phyloP scores from a whole-genome alignment of 2,113 vertebrate genomes.

The Hydrolagus affinis region DNA sequence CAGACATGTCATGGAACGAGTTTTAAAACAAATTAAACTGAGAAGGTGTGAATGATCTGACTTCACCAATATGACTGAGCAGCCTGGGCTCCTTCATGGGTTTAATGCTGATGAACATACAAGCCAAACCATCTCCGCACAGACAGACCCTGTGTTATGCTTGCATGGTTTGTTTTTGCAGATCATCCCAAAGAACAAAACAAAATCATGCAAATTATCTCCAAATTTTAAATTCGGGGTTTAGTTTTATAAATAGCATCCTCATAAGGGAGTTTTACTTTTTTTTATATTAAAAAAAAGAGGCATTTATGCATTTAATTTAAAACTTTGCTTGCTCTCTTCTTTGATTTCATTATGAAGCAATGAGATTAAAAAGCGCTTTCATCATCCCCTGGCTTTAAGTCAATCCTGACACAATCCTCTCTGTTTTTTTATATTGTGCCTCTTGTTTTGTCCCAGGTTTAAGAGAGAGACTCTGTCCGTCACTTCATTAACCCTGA shows the following conservation, averaged over 20 bases:
- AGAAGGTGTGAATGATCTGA: not conserved
- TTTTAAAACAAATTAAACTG: not conserved
- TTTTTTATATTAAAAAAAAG: no score
- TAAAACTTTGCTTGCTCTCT: conserved; percentile 67
- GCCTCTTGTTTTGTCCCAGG: conserved; percentile 68
- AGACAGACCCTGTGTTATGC: no score
- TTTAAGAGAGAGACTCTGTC: conserved; percentile 80
- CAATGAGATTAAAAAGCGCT: conserved; percentile 95
- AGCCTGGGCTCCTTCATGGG: no score
- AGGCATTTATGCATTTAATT: conserved; percentile 91
- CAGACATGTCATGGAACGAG: not conserved
- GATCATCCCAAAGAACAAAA: conserved; percentile 16
- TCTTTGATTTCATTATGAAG: conserved; percentile 85
- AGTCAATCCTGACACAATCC: conserved; percentile 79
- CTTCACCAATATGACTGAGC: not conserved
- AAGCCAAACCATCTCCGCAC: no score
- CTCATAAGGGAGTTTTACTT: no score
- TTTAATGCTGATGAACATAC: no score
- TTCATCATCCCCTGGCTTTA: conserved; percentile 78
- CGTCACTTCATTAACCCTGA: conserved; percentile 98
- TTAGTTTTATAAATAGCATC: conserved; percentile 14
- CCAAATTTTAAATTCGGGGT: not conserved
- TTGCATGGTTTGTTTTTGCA: not conserved
- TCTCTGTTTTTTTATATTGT: conserved; percentile 36
- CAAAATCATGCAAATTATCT: not conserved